Conservation (phyloP, 2,797 vertebrate genomes). For the Peromyscus aztecus region DNA sequence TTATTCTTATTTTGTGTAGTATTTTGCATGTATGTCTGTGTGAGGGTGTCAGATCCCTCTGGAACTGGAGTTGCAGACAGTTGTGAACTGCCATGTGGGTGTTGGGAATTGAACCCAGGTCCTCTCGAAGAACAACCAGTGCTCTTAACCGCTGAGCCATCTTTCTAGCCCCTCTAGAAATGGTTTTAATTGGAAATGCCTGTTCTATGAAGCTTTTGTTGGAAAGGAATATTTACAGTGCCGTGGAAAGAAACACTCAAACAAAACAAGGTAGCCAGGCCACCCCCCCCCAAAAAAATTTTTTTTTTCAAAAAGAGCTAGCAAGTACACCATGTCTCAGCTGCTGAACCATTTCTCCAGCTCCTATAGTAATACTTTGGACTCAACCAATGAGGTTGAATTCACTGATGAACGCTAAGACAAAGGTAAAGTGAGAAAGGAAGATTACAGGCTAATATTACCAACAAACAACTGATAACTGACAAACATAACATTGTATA, state of each 20-base stretch:
- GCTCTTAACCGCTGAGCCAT: no score
- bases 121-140: no score
- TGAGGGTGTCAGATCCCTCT: no score
- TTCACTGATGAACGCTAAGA: neutral
- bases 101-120: no score
- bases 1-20: no score
- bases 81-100: no score
- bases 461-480: neutral
- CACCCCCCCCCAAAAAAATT: neutral
- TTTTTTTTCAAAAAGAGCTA: neutral
- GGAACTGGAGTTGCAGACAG: no score
- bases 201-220: neutral
- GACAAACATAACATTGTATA: neutral
- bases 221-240: neutral
- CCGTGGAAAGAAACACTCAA: neutral
- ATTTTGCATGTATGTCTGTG: no score
- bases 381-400: neutral
- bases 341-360: neutral
- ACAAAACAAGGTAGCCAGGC: neutral
- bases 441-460: neutral
- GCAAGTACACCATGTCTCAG: neutral
- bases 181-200: neutral
- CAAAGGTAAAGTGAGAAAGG: neutral
- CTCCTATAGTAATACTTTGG: neutral
- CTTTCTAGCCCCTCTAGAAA: neutral